Base-by-base conservation (phyloP, 2,797 vertebrate genomes). In the Cirrhinus mrigala region DNA sequence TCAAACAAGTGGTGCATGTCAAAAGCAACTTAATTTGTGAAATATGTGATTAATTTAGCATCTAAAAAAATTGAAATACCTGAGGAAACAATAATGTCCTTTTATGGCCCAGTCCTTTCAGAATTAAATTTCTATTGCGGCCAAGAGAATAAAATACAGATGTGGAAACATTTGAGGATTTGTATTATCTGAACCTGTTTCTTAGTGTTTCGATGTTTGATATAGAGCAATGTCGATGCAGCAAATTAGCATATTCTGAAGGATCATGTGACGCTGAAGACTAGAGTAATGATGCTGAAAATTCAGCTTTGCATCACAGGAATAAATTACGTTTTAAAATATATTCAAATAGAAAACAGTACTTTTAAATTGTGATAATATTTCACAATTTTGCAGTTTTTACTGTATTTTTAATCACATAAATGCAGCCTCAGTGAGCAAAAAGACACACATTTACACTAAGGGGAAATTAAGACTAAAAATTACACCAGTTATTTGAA, bases 31-130 rank as follows among this genome's bases (percentile, higher is more conserved):
- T 86, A 78, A 83, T 79, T 83, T 48, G 44, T 78, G 33, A 66
- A 81, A 83, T 78, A 81, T 84, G 64, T 79, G 33, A 73, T 81
- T 69, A 18, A 66, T 76, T 50, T 48, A 50, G 71, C 83, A 79
- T 20, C 9, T 58, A 64, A 74, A 62, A 69, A 37, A 46, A 22
- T 29, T 69, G 22, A 33, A 58, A 77, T 14, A n/a, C 8, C 64
- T 18, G 14, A 54, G 22, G 48, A 83, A 50, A 50, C 46, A 33
- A 62, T 50, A n/a, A 62, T 52, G 4, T 48, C 15, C 46, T 46
- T 78, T 62, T 44, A 44, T 78, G 37, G 15, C n/a, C 74, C 50
- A 4, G 22, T 46, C 27, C 16, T 44, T 11, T 33, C 24, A 75
- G 29, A 76, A 37, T 40, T 6, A 14, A 52, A 29, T n/a, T 40